Evolutionary conservation across 2,113 vertebrate genomes (phyloP), one percentile per base, ranked within the genome.

Genomic region (Oreocharis arfaki): DNA sequence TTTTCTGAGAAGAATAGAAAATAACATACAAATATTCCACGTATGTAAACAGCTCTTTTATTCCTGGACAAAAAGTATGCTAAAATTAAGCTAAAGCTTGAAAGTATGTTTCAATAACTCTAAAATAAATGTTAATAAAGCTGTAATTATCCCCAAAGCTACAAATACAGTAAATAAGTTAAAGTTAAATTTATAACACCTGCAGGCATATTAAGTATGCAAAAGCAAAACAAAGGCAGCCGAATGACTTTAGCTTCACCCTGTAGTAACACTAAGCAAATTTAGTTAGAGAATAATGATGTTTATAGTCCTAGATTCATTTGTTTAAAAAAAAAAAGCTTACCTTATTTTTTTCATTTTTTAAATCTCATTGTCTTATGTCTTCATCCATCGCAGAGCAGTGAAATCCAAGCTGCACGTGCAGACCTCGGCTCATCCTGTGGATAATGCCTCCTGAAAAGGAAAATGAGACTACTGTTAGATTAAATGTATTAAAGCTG

Each of bases 171-270:
- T 94, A 95, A 95, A 94, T 95, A 87, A 95, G 89, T 94, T 95
- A 86, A 93, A 84, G 93, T 94, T 90, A 88, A 87, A 95, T 96
- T 90, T 95, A 71, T 89, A 83, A 84, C 65, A 95, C 90, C 87
- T 96, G 68, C 83, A 86, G 94, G 63, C 56, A 7, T 83, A 80
- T 84, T 89, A 95, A 84, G 69, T 49, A 87, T 82, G 74, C 59
- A 83, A 41, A 90, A 84, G 61, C 92, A 94, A 86, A 94, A 92
- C 89, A 94, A 94, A 96, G 76, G 83, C 85, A 69, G 56, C 68
- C 80, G 93, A 96, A 96, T 93, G 49, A 93, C 80, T 96, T 96
- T 84, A 90, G 65, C 69, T 96, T 90, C 80, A 94, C 86, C 90
- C 92, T 93, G 76, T 92, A 94, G 93, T 95, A 94, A 73, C 89